A percentile compares a stretch with the other conserved stretches of the same genome.
These are phyloP conservation scores for Pilophorus perplexus DNA, from an alignment of 2,888 invertebrate species.

Conservation along the genomic window DNA sequence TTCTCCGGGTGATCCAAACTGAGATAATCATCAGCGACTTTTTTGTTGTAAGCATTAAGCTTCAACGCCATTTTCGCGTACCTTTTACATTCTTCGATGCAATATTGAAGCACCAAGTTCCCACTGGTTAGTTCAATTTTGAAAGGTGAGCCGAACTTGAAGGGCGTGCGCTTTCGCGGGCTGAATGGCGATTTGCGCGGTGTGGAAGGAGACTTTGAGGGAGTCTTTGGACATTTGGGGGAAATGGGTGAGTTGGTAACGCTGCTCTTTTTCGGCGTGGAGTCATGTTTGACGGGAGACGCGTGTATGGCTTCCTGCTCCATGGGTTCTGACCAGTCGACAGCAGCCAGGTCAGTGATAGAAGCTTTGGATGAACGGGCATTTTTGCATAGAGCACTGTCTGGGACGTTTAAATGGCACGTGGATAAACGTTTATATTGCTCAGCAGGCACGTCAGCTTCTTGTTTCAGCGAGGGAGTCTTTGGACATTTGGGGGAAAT, in stretches of 20 bases:
- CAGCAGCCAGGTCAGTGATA: background rate
- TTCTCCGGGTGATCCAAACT: conserved; percentile 4
- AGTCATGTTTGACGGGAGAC: background rate
- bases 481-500: no score
- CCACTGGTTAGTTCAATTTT: background rate
- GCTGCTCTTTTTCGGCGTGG: background rate
- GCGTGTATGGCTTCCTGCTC: background rate
- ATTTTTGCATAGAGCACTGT: no score
- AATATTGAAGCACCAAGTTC: background rate
- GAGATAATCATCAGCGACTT: conserved; percentile 19
- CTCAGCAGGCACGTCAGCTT: no score
- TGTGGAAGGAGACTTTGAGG: background rate
- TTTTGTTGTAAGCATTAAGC: background rate
- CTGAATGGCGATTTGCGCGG: background rate
- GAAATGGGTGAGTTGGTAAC: background rate
- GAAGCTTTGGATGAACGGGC: background rate
- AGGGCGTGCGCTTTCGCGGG: conserved; percentile 7
- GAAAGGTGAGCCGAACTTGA: background rate
- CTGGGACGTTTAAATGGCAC: no score
- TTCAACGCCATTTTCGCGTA: conserved; percentile 10
- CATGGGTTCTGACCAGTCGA: conserved; percentile 31
- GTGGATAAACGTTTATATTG: no score
- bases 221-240: background rate
- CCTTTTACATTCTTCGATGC: conserved; percentile 15
- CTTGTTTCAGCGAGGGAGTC: no score